A percentile compares a stretch with the other conserved stretches of the same genome.
Conservation (phyloP, 2,797 vertebrate species). For the Microcaecilia unicolor region DNA sequence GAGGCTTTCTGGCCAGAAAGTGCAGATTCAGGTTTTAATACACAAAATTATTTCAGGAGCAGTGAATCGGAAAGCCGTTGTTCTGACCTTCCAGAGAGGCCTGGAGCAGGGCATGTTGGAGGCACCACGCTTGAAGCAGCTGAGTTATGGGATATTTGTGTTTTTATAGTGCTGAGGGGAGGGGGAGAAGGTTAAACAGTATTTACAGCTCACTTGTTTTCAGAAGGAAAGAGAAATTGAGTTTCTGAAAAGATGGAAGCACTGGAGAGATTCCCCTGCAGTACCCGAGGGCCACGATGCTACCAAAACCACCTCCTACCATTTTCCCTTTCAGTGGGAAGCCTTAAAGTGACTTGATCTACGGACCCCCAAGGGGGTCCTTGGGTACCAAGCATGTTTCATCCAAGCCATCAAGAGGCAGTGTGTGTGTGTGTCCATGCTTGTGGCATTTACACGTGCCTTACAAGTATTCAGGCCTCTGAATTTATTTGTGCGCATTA, state of each 20-base stretch:
- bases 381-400: too few species aligned
- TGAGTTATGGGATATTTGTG: constrained; percentile 99
- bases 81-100: constrained; percentile 99
- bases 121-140: constrained; percentile 84
- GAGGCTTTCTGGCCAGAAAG: constrained; percentile 99
- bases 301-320: too few species aligned
- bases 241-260: constrained; percentile 63
- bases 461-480: too few species aligned
- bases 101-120: constrained; percentile 93
- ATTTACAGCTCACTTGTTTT: constrained; percentile 99
- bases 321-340: too few species aligned
- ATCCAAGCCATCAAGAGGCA: too few species aligned
- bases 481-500: too few species aligned
- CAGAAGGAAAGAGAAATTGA: constrained; percentile 80
- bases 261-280: constrained; percentile 41
- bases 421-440: too few species aligned
- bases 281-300: too few species aligned
- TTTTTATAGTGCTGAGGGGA: constrained; percentile 89
- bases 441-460: too few species aligned
- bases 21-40: constrained; percentile 99
- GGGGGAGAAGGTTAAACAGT: constrained; percentile 88
- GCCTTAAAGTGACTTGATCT: too few species aligned
- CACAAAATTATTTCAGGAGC: constrained; percentile 99
- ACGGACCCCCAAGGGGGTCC: too few species aligned
- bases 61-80: constrained; percentile 99